phyloP scores from a whole-genome alignment of 2,888 invertebrate genomes.

The Anthrax anthrax region DNA sequence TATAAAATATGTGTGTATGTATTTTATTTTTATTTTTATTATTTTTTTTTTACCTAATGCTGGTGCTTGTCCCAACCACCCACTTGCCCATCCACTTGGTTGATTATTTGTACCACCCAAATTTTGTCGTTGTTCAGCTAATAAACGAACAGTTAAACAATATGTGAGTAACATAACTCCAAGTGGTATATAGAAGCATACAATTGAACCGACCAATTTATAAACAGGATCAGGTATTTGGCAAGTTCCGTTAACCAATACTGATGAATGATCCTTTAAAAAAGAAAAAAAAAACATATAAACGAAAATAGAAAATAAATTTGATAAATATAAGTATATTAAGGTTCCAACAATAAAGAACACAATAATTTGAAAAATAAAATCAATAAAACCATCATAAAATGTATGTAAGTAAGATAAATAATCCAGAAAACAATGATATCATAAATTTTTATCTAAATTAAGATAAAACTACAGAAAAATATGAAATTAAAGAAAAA shows the following conservation, averaged over 20 bases:
- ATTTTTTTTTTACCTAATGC: constrained; percentile 42
- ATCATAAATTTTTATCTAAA: too few relatives aligned
- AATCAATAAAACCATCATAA: not conserved
- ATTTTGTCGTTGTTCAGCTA: constrained; percentile 71
- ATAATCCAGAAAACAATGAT: too few relatives aligned
- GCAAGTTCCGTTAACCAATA: constrained; percentile 69
- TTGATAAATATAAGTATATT: not conserved
- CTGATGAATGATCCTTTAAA: constrained; percentile 60
- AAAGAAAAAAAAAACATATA: too few relatives aligned
- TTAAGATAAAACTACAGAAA: too few relatives aligned
- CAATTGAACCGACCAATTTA: constrained; percentile 84
- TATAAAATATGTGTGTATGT: too few relatives aligned
- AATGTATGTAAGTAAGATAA: too few relatives aligned
- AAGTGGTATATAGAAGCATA: constrained; percentile 91
- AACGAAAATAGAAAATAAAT: not conserved
- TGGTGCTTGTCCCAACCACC: constrained; percentile 51
- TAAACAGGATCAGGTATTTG: constrained; percentile 79
- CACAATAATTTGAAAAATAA: too few relatives aligned
- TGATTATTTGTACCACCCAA: constrained; percentile 34
- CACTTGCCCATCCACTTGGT: constrained; percentile 54
- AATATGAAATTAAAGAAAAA: too few relatives aligned
- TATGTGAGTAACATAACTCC: constrained; percentile 93
- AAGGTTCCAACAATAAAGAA: too few relatives aligned
- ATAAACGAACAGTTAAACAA: constrained; percentile 72
- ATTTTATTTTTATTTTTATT: too few relatives aligned